These are phyloP conservation scores for Piezodorus guildinii DNA, from an alignment of 1,140 invertebrate genomes.

Conservation along the genomic window DNA sequence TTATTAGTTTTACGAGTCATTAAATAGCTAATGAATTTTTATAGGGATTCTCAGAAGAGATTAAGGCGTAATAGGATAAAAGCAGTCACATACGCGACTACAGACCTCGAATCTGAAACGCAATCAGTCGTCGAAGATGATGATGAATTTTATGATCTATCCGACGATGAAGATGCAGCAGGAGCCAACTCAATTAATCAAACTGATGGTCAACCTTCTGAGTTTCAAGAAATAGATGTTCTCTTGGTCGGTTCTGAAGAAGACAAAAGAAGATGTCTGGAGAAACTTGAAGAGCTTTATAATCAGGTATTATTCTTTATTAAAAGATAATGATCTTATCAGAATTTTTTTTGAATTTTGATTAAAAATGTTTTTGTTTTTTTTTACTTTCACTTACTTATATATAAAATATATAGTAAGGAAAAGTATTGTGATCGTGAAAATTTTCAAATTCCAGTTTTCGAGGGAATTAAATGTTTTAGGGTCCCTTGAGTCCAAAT, in stretches of 20 bases:
- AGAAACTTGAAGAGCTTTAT: conserved; percentile 25
- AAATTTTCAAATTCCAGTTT: too few relatives aligned
- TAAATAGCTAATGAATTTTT: too few relatives aligned
- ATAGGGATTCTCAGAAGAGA: not conserved
- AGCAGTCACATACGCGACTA: not conserved
- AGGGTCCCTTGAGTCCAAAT: too few relatives aligned
- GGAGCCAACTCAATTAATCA: not conserved
- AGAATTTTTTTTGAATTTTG: too few relatives aligned
- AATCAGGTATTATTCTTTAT: conserved; percentile 26
- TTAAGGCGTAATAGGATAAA: not conserved
- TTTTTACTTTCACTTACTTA: too few relatives aligned
- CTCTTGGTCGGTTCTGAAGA: conserved; percentile 27
- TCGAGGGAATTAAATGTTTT: too few relatives aligned
- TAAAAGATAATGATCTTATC: too few relatives aligned
- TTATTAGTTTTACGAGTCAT: too few relatives aligned
- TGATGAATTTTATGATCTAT: conserved; percentile 31
- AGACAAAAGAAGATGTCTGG: conserved; percentile 27
- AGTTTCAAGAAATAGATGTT: conserved; percentile 27
- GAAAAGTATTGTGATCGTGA: too few relatives aligned
- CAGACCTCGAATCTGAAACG: conserved; percentile 25
- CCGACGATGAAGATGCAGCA: conserved; percentile 25
- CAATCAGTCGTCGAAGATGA: conserved; percentile 25
- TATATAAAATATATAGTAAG: too few relatives aligned
- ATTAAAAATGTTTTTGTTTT: too few relatives aligned
- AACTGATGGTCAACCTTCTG: not conserved